Conservation (phyloP, 2,888 invertebrate species). For the Melitaea athalia region DNA sequence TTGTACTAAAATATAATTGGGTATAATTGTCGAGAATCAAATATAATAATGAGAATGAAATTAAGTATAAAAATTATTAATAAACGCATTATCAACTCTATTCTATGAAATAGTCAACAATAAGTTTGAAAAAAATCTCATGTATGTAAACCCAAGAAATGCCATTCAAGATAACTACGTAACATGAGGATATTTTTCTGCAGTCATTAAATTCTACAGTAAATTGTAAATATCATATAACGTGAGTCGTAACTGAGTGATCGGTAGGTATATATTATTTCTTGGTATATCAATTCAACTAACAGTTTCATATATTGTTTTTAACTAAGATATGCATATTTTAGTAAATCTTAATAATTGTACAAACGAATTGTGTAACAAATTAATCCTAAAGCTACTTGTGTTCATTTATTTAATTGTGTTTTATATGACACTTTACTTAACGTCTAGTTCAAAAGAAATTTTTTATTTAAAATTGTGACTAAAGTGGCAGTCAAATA, state of each 20-base stretch:
- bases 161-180: background rate
- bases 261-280: background rate
- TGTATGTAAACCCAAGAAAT: background rate
- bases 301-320: constrained; percentile 12
- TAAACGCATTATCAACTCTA: constrained; percentile 3
- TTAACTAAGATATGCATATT: constrained; percentile 20
- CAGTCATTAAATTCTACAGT: background rate
- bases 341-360: constrained; percentile 13
- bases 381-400: constrained; percentile 19
- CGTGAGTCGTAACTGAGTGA: background rate
- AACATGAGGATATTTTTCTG: background rate
- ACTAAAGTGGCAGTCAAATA: constrained; percentile 38
- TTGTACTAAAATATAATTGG: constrained; percentile 6
- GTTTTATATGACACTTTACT: constrained; percentile 23
- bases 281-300: background rate
- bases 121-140: constrained; percentile 2
- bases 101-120: constrained; percentile 10
- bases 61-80: background rate
- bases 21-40: background rate
- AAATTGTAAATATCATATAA: constrained; percentile 4
- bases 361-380: constrained; percentile 19
- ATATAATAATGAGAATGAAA: background rate
- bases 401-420: constrained; percentile 21
- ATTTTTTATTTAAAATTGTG: constrained; percentile 33
- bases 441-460: constrained; percentile 10